phyloP scores from a whole-genome alignment of 2,888 invertebrate genomes.

The Drosophila recens region DNA sequence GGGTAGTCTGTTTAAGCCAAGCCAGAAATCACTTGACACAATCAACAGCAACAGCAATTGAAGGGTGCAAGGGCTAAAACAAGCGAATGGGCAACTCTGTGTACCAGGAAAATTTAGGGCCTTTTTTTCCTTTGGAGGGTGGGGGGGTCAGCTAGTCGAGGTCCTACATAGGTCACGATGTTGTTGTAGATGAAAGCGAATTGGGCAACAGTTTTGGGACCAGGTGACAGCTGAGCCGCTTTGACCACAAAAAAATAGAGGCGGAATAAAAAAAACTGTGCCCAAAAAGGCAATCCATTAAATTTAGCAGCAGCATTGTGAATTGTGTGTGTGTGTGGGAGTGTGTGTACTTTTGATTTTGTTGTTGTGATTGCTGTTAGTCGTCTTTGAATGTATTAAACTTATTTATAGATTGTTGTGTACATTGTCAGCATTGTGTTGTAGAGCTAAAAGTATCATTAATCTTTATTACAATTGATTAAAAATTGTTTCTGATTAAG shows the following conservation, averaged over 20 bases:
- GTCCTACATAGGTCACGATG: not conserved
- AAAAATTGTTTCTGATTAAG: constrained; percentile 7
- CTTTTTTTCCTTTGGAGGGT: not conserved
- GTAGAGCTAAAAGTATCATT: not conserved
- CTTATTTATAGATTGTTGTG: constrained; percentile 52
- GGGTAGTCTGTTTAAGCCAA: constrained; percentile 52
- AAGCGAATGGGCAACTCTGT: not conserved
- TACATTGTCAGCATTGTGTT: constrained; percentile 28
- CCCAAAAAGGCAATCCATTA: constrained; percentile 70
- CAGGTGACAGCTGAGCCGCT: constrained; percentile 65
- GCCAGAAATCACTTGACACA: constrained; percentile 73
- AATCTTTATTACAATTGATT: constrained; percentile 17
- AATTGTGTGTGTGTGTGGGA: not conserved
- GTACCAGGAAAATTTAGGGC: constrained; percentile 22
- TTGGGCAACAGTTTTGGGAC: constrained; percentile 52
- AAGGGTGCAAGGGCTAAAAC: not conserved
- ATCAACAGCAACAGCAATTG: constrained; percentile 40
- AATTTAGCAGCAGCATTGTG: constrained; percentile 43
- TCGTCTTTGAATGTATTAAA: constrained; percentile 37
- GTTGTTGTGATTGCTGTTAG: constrained; percentile 40
- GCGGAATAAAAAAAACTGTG: not conserved
- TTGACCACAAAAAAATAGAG: constrained; percentile 39
- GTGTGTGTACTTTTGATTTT: constrained; percentile 25
- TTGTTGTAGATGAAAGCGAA: constrained; percentile 53
- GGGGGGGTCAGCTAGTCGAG: constrained; percentile 1